A percentile compares a stretch with the other conserved stretches of the same genome.
Conservation (phyloP, 2,797 vertebrate species). For the Numenius phaeopus region DNA sequence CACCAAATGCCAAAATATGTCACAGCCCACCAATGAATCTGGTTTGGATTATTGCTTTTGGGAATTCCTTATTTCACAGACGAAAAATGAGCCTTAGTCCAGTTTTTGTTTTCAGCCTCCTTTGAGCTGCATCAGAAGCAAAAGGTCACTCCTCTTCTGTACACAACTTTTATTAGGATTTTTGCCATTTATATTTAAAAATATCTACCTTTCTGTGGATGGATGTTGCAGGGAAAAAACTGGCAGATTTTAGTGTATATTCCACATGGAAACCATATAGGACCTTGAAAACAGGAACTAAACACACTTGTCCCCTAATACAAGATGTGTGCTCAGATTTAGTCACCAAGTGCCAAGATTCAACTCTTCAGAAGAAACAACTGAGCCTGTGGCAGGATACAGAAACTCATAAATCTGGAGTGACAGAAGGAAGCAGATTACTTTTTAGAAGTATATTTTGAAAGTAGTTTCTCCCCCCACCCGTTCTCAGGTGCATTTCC, state of each 20-base stretch:
- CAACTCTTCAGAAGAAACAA: neutral
- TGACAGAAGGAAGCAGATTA: slow-evolving; percentile 13
- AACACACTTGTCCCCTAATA: neutral
- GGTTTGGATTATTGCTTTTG: neutral
- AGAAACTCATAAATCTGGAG: slow-evolving; percentile 16
- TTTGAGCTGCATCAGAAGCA: neutral
- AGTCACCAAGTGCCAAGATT: neutral
- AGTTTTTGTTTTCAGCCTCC: neutral
- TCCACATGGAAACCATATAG: neutral
- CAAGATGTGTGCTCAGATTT: neutral
- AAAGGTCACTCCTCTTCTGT: neutral
- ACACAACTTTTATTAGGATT: neutral
- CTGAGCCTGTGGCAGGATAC: neutral
- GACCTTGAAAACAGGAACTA: neutral
- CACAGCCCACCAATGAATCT: neutral
- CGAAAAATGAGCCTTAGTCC: neutral
- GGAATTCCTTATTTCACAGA: neutral
- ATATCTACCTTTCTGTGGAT: neutral
- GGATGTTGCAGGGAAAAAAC: neutral
- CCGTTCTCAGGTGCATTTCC: neutral
- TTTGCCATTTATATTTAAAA: neutral
- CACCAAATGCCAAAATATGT: slow-evolving; percentile 15
- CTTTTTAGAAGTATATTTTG: neutral
- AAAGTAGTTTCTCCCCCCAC: neutral
- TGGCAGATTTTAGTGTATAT: neutral